Conservation (phyloP, 2,888 invertebrate species). For the Ochlodes sylvanus region DNA sequence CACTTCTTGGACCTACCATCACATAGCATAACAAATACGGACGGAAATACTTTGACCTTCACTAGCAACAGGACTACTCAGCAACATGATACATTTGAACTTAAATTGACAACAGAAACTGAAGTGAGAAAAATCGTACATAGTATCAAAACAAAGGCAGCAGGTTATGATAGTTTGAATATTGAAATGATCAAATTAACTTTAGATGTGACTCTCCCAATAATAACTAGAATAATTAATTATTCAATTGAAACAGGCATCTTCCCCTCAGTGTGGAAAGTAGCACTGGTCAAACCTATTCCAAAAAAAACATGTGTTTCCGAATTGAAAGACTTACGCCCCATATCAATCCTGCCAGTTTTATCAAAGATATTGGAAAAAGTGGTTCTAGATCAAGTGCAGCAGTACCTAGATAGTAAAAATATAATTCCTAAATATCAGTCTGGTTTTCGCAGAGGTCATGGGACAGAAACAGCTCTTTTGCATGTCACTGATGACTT, state of each 20-base stretch:
- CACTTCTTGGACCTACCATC: conserved; percentile 30
- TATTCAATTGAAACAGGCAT: conserved; percentile 28
- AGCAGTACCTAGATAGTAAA: conserved; percentile 29
- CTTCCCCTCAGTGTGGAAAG: conserved; percentile 47
- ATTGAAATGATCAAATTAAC: conserved; percentile 41
- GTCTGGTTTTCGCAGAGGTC: conserved; percentile 39
- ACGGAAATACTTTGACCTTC: neutral
- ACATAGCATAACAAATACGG: neutral
- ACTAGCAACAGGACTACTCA: too few species aligned
- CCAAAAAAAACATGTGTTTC: conserved; percentile 43
- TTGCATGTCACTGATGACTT: conserved; percentile 39
- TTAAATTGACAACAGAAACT: conserved; percentile 10
- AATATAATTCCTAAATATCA: conserved; percentile 35
- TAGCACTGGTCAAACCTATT: conserved; percentile 45
- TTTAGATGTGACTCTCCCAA: conserved; percentile 31
- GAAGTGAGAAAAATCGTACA: conserved; percentile 33
- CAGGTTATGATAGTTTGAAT: conserved; percentile 37
- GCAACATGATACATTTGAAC: conserved; percentile 6
- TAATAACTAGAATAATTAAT: conserved; percentile 41
- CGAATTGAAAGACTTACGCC: conserved; percentile 44
- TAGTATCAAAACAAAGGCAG: conserved; percentile 35
- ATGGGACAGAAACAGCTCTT: too few species aligned
- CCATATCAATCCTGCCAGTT: conserved; percentile 43
- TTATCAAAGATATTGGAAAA: conserved; percentile 40
- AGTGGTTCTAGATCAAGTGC: conserved; percentile 30